Evolutionary conservation across 2,797 vertebrate genomes (phyloP).

Genomic region (Cuniculus paca): DNA sequence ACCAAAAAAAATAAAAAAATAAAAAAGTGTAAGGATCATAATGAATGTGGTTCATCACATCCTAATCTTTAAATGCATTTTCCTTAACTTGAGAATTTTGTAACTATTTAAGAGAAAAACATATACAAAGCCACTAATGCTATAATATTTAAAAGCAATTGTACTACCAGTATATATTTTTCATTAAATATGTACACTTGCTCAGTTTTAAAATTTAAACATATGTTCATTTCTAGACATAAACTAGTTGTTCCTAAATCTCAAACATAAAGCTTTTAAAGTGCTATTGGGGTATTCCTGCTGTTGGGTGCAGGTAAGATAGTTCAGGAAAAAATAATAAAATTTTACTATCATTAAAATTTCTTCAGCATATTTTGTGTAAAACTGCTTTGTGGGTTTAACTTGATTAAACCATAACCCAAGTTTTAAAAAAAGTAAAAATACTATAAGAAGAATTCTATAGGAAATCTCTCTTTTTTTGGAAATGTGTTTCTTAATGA

Average conservation of each 20-base stretch:
- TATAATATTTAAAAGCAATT: conserved; percentile 4
- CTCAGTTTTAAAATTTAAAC: neutral
- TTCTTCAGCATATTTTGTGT: neutral
- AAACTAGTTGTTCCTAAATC: neutral
- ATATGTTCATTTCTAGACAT: neutral
- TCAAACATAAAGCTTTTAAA: conserved; percentile 24
- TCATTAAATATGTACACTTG: conserved; percentile 2
- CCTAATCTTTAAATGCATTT: conserved; percentile 38
- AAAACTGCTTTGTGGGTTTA: neutral
- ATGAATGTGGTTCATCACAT: conserved; percentile 10
- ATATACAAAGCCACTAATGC: neutral
- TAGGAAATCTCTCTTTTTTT: conserved; percentile 11
- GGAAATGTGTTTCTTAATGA: conserved; percentile 31
- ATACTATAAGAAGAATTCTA: neutral
- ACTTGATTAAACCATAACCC: neutral
- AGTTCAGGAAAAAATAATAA: conserved; percentile 46
- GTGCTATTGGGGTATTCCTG: neutral
- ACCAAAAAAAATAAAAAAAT: too few relatives aligned
- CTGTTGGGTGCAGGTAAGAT: neutral
- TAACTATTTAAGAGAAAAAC: conserved; percentile 25
- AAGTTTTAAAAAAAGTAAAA: neutral
- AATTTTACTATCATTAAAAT: neutral
- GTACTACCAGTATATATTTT: neutral
- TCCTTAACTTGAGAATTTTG: neutral
- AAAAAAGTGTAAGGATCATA: neutral